Conservation (phyloP, 1,140 invertebrate species). For the Aphidius ervi region DNA sequence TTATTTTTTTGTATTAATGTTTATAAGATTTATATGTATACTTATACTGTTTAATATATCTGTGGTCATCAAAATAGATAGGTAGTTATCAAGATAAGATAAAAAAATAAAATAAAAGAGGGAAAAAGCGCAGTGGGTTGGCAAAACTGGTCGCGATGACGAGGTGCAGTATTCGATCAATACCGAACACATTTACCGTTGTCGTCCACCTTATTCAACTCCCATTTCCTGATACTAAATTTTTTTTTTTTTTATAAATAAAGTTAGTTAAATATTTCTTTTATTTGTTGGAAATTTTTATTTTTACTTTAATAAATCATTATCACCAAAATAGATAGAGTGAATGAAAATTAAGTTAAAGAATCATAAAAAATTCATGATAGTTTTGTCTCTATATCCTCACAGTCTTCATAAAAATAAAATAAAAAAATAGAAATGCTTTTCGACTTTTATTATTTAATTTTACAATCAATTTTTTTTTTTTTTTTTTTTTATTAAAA, state of each 20-base stretch:
- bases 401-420: no score
- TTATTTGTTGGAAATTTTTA: no score
- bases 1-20: background rate
- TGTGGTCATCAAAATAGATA: background rate
- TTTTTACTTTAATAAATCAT: no score
- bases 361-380: no score
- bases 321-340: no score
- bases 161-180: slow-evolving; percentile 28
- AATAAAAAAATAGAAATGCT: no score
- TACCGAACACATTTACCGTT: slow-evolving; percentile 25
- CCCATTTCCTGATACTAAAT: background rate
- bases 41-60: background rate
- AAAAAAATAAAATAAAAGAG: slow-evolving; percentile 10
- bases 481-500: no score
- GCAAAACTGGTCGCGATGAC: slow-evolving; percentile 24
- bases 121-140: slow-evolving; percentile 19
- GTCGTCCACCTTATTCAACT: slow-evolving; percentile 17
- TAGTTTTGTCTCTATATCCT: no score
- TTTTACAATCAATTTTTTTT: no score
- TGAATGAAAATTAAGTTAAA: no score
- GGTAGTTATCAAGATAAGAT: background rate
- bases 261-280: no score
- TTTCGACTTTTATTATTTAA: no score
- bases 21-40: background rate
- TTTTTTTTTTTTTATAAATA: background rate